Base-by-base conservation (phyloP, 2,888 invertebrate genomes). In the Caenorhabditis imperialis region DNA sequence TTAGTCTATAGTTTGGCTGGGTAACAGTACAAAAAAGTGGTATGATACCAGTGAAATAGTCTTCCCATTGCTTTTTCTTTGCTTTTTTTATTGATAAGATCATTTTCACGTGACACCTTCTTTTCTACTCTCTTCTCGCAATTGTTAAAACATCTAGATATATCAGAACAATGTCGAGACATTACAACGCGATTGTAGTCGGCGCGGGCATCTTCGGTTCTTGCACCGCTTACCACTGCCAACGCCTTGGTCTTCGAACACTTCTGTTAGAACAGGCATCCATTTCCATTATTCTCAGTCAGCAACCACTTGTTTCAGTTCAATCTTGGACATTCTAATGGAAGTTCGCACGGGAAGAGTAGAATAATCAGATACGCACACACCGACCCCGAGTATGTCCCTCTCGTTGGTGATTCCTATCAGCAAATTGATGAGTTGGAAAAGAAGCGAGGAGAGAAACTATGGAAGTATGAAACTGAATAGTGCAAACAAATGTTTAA, bases 321-420 rank as follows among this genome's bases (percentile, higher is more conserved):
- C 25, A 16, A 63, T n/a, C 63, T 77, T 10, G 80, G 81, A 16
- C 86, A 86, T 55, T 51, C 44, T 1, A 72, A 78, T 30, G 86
- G 86, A 27, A 83, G 84, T 53, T 86, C 86, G 5, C 86, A 86
- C 60, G 86, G 86, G 25, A 79, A 75, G n/a, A 84, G 84, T 25
- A 60, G 86, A 25, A 86, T 86, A 51, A 87, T 82, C 47, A 81
- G 86, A 18, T 81, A 81, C 44, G 84, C 84, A 1, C 86, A 86
- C 60, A 76, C 74, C 6, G 71, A 85, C 1, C 53, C 69, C 0
- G 69, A 77, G n/a, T 86, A 84, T 63, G 58, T 86, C 25, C 79
- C 79, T 4, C 37, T 81, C 1, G 80, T 81, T 16, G 67, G 62
- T 6, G 80, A 80, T 38, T 63, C 82, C 0, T 82, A 82, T 62